Conservation (phyloP, 2,113 vertebrate genomes). For the Leiothrix lutea region DNA sequence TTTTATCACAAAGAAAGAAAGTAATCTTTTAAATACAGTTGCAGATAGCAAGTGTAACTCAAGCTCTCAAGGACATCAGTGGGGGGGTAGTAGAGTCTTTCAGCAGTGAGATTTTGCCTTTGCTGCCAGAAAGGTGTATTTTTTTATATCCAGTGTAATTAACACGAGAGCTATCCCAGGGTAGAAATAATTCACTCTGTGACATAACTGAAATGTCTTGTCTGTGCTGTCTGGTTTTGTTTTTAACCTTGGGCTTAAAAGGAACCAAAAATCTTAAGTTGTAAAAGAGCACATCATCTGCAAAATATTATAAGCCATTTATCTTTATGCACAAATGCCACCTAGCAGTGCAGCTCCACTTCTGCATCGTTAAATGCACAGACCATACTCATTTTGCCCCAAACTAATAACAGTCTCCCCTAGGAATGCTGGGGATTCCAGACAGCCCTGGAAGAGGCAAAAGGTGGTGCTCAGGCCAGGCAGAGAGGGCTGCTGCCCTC, state of each 20-base stretch:
- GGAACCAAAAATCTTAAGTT: slow-evolving; percentile 38
- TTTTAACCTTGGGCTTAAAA: slow-evolving; percentile 67
- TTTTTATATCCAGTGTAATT: slow-evolving; percentile 50
- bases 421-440: background rate
- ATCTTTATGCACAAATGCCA: slow-evolving; percentile 55
- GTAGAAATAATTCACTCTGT: slow-evolving; percentile 46
- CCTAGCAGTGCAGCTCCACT: slow-evolving; percentile 8
- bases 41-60: background rate
- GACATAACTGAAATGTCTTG: slow-evolving; percentile 54
- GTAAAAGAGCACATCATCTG: slow-evolving; percentile 59
- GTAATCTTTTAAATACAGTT: background rate
- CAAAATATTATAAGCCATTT: slow-evolving; percentile 58
- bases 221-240: slow-evolving; percentile 60
- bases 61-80: background rate
- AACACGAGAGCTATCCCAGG: background rate
- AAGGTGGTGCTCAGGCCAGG: background rate
- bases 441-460: background rate
- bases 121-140: slow-evolving; percentile 36
- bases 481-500: background rate
- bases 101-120: slow-evolving; percentile 10
- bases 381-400: slow-evolving; percentile 10
- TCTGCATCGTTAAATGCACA: background rate
- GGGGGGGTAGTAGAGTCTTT: background rate
- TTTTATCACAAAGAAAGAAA: background rate
- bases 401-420: background rate